Percentiles rank a stretch among this genome's conserved stretches.
Evolutionary conservation across 1,140 invertebrate genomes (phyloP).

Genomic region (Drosophila rufa): DNA sequence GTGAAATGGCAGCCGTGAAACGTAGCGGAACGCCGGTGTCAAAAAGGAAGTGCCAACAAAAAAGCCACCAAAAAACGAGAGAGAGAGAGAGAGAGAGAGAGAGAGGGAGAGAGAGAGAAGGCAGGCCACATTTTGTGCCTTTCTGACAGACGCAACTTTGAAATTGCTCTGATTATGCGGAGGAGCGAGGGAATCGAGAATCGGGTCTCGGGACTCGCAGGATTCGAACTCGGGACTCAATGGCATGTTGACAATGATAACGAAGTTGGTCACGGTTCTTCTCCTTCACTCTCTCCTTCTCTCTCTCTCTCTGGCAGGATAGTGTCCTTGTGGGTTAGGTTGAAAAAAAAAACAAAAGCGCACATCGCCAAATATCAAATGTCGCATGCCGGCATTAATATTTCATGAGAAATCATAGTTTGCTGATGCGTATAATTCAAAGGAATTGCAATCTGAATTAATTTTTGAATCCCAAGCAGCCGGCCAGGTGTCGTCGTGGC

Average conservation of each 20-base stretch:
- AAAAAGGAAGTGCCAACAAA: slow-evolving; percentile 76
- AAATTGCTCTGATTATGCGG: slow-evolving; percentile 79
- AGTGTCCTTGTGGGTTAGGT: not conserved
- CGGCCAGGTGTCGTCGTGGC: slow-evolving; percentile 23
- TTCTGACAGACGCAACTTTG: slow-evolving; percentile 81
- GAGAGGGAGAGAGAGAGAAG: slow-evolving; percentile 10
- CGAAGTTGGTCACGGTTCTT: slow-evolving; percentile 71
- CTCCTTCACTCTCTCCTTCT: not conserved
- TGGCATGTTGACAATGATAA: slow-evolving; percentile 83
- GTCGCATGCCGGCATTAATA: slow-evolving; percentile 81
- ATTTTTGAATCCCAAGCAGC: slow-evolving; percentile 61
- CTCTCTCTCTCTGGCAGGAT: not conserved
- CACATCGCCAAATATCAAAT: slow-evolving; percentile 73
- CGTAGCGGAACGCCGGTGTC: slow-evolving; percentile 80
- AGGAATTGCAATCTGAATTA: slow-evolving; percentile 84
- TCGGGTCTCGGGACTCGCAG: not conserved
- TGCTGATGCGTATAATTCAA: slow-evolving; percentile 83
- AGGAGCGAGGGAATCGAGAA: not conserved
- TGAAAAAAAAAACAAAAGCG: slow-evolving; percentile 12
- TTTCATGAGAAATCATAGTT: slow-evolving; percentile 84
- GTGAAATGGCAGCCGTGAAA: slow-evolving; percentile 67
- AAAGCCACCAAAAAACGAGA: slow-evolving; percentile 21
- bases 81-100: not conserved
- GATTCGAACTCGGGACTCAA: slow-evolving; percentile 54
- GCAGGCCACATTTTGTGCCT: slow-evolving; percentile 71